Conservation (phyloP, 2,888 invertebrate genomes). For the Pandemis corylana region DNA sequence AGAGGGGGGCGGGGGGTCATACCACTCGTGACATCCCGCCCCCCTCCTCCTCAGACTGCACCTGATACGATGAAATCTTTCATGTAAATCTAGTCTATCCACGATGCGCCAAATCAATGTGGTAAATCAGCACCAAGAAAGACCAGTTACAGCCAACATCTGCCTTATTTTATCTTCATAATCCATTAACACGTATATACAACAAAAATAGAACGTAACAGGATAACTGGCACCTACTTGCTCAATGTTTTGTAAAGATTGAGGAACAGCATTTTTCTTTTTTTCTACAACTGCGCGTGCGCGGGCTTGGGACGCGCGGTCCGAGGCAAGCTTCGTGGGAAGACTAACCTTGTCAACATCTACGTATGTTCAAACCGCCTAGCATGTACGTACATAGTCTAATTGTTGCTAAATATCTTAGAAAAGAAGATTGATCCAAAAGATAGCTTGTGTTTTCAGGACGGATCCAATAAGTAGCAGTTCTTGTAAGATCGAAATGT, state of each 20-base stretch:
- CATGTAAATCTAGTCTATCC: neutral
- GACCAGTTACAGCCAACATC: neutral
- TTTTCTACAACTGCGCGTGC: constrained; percentile 14
- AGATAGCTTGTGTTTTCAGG: too few relatives aligned
- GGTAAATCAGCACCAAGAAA: neutral
- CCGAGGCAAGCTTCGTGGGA: constrained; percentile 18
- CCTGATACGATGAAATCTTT: too few relatives aligned
- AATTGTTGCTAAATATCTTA: constrained; percentile 5
- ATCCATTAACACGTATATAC: neutral
- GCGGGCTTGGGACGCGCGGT: constrained; percentile 13
- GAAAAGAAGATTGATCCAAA: too few relatives aligned
- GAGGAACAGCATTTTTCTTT: constrained; percentile 37
- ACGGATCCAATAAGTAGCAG: too few relatives aligned
- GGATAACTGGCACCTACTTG: constrained; percentile 24
- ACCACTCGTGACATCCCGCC: too few relatives aligned
- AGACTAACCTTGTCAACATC: neutral
- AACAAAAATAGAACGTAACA: constrained; percentile 2
- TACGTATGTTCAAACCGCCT: neutral
- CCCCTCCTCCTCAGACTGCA: too few relatives aligned
- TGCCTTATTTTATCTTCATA: neutral
- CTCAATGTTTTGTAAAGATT: constrained; percentile 37
- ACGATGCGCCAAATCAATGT: neutral
- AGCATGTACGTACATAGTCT: constrained; percentile 12
- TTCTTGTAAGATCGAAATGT: neutral
- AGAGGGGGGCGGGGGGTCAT: too few relatives aligned